These are phyloP conservation scores for Baronia brevicornis DNA, from an alignment of 2,888 invertebrate species.

Conservation along the genomic window DNA sequence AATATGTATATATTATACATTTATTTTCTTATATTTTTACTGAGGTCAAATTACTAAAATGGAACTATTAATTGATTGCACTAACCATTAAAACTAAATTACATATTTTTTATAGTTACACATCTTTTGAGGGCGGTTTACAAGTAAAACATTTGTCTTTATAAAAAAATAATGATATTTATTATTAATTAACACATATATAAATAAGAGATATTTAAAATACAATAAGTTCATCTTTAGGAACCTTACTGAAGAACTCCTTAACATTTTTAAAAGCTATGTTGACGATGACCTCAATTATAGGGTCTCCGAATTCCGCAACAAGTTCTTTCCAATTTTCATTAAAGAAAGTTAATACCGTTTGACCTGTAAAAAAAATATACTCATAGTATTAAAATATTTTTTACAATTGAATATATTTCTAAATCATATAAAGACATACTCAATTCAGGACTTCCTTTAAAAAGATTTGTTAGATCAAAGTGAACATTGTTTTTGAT, in stretches of 20 bases:
- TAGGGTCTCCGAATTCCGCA: constrained; percentile 48
- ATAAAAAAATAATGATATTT: not conserved
- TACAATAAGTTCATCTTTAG: constrained; percentile 42
- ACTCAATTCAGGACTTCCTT: constrained; percentile 52
- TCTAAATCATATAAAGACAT: constrained; percentile 24
- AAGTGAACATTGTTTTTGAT: constrained; percentile 42
- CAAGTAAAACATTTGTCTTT: too few relatives aligned
- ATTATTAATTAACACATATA: not conserved
- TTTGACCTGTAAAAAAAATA: constrained; percentile 38
- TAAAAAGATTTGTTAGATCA: constrained; percentile 43
- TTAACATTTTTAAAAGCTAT: constrained; percentile 27
- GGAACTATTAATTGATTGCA: too few relatives aligned
- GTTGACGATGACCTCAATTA: constrained; percentile 34
- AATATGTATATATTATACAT: not conserved
- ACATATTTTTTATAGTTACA: too few relatives aligned
- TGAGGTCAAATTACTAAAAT: too few relatives aligned
- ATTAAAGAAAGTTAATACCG: constrained; percentile 48
- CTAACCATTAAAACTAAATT: too few relatives aligned
- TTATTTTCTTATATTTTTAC: too few relatives aligned
- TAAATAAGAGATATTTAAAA: constrained; percentile 4
- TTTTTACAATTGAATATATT: not conserved
- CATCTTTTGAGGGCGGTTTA: too few relatives aligned
- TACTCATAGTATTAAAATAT: constrained; percentile 3
- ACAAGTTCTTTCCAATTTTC: constrained; percentile 46
- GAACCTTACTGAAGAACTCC: constrained; percentile 39